Conservation (phyloP, 2,888 invertebrate genomes). For the Pristionchus maxplancki region DNA sequence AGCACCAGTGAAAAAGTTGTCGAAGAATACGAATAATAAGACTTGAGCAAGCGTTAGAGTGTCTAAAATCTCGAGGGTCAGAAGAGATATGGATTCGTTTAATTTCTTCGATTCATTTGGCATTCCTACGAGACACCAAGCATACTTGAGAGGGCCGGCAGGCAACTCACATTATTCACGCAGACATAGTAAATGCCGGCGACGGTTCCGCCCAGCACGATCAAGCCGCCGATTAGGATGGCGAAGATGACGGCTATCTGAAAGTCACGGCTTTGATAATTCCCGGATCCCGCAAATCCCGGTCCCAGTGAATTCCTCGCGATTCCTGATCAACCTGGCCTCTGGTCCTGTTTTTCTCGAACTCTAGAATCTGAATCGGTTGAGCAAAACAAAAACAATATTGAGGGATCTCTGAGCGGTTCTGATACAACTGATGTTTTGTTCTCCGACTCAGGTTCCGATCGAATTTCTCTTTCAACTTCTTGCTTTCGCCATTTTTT, state of each 20-base stretch:
- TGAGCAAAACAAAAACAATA: not conserved
- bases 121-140: too few species aligned
- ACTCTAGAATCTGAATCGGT: not conserved
- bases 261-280: constrained; percentile 52
- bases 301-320: not conserved
- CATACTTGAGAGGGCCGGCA: too few species aligned
- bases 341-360: not conserved
- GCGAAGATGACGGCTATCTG: constrained; percentile 74
- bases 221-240: constrained; percentile 70
- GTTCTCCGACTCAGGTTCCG: not conserved
- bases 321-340: not conserved
- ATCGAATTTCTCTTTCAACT: too few species aligned
- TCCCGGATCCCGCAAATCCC: not conserved
- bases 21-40: not conserved
- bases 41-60: too few species aligned
- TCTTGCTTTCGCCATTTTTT: too few species aligned
- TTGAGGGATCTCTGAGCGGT: not conserved
- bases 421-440: not conserved
- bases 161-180: constrained; percentile 27
- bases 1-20: not conserved
- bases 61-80: too few species aligned
- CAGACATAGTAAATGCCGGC: constrained; percentile 62
- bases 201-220: constrained; percentile 66
- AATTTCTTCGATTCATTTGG: too few species aligned
- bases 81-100: too few species aligned